A percentile compares a stretch with the other conserved stretches of the same genome.
Conservation (phyloP, 2,797 vertebrate species). For the Pipistrellus pipistrellus region DNA sequence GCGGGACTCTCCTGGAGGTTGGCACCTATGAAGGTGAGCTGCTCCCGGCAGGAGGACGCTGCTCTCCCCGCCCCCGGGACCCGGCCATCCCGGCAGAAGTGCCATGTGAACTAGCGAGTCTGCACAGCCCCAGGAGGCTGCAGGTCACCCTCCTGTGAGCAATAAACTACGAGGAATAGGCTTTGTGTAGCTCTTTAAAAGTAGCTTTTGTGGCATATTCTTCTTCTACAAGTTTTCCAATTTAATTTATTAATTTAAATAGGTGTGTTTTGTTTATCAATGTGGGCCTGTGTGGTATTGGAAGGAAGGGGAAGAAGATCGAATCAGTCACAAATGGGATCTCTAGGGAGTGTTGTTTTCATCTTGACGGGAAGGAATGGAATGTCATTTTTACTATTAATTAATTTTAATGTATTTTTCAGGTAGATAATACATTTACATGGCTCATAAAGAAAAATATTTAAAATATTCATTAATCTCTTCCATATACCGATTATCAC, state of each 20-base stretch:
- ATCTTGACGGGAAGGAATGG: neutral
- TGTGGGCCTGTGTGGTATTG: neutral
- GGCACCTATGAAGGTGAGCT: constrained; percentile 98
- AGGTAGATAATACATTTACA: neutral
- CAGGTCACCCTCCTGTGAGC: neutral
- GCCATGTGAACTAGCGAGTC: neutral
- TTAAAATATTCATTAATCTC: neutral
- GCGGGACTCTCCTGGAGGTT: constrained; percentile 97
- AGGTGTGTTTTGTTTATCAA: neutral
- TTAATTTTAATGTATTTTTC: neutral
- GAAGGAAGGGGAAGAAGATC: neutral
- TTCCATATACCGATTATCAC: neutral
- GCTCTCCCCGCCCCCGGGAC: neutral
- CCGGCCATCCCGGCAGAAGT: neutral
- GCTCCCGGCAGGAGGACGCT: neutral
- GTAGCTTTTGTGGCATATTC: neutral
- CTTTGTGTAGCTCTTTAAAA: neutral
- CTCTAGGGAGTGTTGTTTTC: neutral
- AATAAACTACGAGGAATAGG: neutral
- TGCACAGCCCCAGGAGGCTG: neutral
- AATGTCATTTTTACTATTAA: neutral
- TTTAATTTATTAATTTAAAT: constrained; percentile 12
- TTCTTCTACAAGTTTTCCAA: neutral
- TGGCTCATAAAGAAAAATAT: constrained; percentile 8
- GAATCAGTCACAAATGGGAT: neutral